Evolutionary conservation across 2,113 vertebrate genomes (phyloP).

Genomic region (Cepphus grylle): DNA sequence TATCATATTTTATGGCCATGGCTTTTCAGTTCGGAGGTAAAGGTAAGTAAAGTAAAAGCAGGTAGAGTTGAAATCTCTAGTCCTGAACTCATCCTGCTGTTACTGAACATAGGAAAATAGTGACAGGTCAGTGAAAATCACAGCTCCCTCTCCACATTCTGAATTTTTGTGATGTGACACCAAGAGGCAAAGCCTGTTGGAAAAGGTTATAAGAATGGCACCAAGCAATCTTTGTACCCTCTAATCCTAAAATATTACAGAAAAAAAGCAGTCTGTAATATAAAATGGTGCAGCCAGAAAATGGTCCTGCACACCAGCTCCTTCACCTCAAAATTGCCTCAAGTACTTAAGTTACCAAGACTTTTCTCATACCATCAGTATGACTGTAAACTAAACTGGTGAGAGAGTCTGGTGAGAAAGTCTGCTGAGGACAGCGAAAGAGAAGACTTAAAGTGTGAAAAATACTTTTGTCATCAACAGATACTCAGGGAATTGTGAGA

Average conservation of each 20-base stretch:
- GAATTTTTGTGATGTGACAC: background rate
- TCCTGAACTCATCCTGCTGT: background rate
- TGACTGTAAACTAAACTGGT: background rate
- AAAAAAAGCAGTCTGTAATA: background rate
- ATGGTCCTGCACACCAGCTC: background rate
- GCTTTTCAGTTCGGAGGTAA: background rate
- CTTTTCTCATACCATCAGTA: background rate
- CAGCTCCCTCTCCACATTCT: background rate
- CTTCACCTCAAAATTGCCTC: background rate
- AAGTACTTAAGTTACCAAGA: background rate
- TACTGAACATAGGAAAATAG: background rate
- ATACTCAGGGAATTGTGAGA: background rate
- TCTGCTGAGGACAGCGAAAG: background rate
- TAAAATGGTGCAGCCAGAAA: background rate
- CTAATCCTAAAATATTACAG: background rate
- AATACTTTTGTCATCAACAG: background rate
- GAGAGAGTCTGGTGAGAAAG: background rate
- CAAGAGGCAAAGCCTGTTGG: background rate
- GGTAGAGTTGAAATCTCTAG: background rate
- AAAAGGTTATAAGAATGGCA: background rate
- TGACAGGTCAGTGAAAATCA: background rate
- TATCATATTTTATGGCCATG: background rate
- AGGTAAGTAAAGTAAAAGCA: background rate
- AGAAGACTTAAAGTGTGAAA: background rate
- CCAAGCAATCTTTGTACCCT: background rate